Evolutionary conservation across 2,888 invertebrate species (phyloP), one percentile per base, ranked within the genome.

Genomic region (Abrostola triplasia): DNA sequence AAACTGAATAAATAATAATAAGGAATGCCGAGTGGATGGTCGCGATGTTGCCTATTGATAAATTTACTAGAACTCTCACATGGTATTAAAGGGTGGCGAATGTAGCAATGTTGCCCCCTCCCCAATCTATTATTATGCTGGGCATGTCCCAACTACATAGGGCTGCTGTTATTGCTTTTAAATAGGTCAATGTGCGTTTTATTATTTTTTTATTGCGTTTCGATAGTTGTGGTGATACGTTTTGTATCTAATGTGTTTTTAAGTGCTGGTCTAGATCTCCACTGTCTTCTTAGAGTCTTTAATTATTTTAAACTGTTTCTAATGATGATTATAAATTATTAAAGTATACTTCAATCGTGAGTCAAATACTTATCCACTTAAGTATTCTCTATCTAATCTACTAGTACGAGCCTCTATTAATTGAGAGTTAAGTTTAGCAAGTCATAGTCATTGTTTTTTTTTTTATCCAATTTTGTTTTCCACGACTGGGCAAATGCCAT

Each of bases 71-170:
- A 79, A 84, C 83, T 91, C 92, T 92, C 92, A 91, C 90, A 90
- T 90, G 91, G 89, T 93, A 92, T 92, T 92, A 92, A 84, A 87
- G 92, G 91, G 92, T 88, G 92, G 88, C 59, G 69, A 64, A 76
- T 68, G 76, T 72, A 56, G 67, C 83, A 86, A 87, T 84, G 84
- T 84, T 80, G 88, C 88, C 79, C 89, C 87, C 88, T 86, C 85
- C 90, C 90, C 86, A 86, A 88, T 90, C 88, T 90, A 91, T 93
- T 93, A 93, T 92, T 93, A 94, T 94, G 92, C 94, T 82, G 89
- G 89, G 91, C 93, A 92, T 90, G 92, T 90, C 90, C 89, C 88
- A 84, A 86, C 81, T 84, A 85, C 85, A 84, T 79, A 93, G 92
- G 94, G 93, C 63, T 93, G 88, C 6, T n/a, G 13, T 5, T 60